These are phyloP conservation scores for Acanthurus lineatus DNA, from an alignment of 2,797 vertebrate genomes.

Conservation along the genomic window DNA sequence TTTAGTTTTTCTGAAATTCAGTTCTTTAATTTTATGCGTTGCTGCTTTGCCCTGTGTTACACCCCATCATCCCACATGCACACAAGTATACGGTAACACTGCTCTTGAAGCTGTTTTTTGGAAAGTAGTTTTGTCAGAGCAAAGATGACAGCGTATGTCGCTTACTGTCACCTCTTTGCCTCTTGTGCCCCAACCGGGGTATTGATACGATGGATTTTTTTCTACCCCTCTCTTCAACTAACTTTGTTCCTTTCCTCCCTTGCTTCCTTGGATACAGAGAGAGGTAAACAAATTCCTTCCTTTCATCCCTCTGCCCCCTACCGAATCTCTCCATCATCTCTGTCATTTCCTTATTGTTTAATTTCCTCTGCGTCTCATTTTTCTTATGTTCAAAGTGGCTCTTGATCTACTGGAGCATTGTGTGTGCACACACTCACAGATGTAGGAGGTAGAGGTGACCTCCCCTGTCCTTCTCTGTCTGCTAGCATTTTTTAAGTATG, in stretches of 20 bases:
- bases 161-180: constrained; percentile 17
- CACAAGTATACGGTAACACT: neutral
- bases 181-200: constrained; percentile 16
- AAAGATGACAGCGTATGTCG: constrained; percentile 10
- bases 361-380: constrained; percentile 71
- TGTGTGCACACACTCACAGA: constrained; percentile 46
- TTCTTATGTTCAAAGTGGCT: constrained; percentile 45
- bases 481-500: constrained; percentile 29
- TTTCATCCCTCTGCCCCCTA: constrained; percentile 23
- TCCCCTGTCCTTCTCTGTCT: constrained; percentile 61
- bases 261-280: constrained; percentile 83
- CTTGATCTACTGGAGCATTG: constrained; percentile 41
- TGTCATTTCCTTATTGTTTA: constrained; percentile 65
- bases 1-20: too few relatives aligned
- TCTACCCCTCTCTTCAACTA: constrained; percentile 44
- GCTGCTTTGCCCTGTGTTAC: constrained; percentile 22
- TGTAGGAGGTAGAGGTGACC: constrained; percentile 70
- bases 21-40: neutral
- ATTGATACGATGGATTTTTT: neutral
- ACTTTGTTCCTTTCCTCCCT: constrained; percentile 67
- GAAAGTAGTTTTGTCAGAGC: constrained; percentile 1
- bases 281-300: constrained; percentile 79
- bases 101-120: constrained; percentile 1
- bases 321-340: constrained; percentile 41
- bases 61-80: neutral